Base-by-base conservation (phyloP, 2,113 vertebrate genomes). In the Theristicus caerulescens region DNA sequence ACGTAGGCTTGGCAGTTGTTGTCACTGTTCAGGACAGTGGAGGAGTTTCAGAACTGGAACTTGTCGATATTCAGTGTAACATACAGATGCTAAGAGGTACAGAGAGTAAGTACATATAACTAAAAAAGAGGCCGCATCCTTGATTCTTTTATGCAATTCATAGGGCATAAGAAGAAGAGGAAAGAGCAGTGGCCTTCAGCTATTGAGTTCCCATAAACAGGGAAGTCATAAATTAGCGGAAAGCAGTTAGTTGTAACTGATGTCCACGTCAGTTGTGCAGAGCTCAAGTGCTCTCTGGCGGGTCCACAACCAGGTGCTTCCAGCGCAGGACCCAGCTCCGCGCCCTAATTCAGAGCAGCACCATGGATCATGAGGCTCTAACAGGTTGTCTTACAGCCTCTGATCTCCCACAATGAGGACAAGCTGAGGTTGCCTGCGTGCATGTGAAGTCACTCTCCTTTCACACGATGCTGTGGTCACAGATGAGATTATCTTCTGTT, bases 301-400 rank as follows among this genome's bases (percentile, higher is more conserved):
- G n/a, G 47, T 27, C 27, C 16, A 1, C 21, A 42, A 16, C 6
- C 29, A 74, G 34, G 18, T 47, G 44, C 70, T 27, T 57, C 55
- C 57, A 64, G 80, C 0, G 0, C 36, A 62, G 78, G 32, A 65
- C 55, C 17, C n/a, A 44, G 46, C 54, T 87, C 14, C 46, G 90
- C 2, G 1, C n/a, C 4, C 6, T 55, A 42, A 26, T 26, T 46
- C 79, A 55, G 49, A 65, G 51, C 38, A 84, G 73, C 3, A 0
- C 38, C 0, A 1, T 32, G 44, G 40, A 32, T 57, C 49, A 10
- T 0, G 0, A 44, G 57, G 66, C 44, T 74, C n/a, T 36, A 52
- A n/a, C 49, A 57, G 22, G 40, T 18, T 64, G 19, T 57, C 34
- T 51, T 69, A 47, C 5, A 4, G 69, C 59, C 47, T 70, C 73